Base-by-base conservation (phyloP, 2,797 vertebrate genomes). In the Tiaroga cobitis region DNA sequence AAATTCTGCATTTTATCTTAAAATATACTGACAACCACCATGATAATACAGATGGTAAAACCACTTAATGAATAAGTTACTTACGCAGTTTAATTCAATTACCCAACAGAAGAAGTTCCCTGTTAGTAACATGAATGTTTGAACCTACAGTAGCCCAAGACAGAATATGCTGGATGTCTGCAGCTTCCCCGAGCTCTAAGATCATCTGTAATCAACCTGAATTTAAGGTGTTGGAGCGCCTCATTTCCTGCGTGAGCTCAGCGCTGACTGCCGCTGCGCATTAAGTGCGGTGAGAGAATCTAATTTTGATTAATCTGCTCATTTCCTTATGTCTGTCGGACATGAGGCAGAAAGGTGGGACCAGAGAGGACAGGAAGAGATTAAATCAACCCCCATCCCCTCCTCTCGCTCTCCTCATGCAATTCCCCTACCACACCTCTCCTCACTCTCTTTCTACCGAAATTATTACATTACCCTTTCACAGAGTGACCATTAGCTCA, bases 391-490 rank as follows among this genome's bases (percentile, higher is more conserved):
- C 91, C 89, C 86, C 92, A 90, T 92, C 43, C 92, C 2, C 88
- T 91, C 83, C 89, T 92, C 91, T 90, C 87, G 89, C 91, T 90
- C 88, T 91, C 86, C 86, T 89, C 92, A 91, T 83, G 87, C 82
- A 54, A 61, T 70, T 80, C 82, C 59, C 80, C 80, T 72, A 93
- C 89, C 91, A 91, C 89, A 85, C 89, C 88, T 88, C 86, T 85
- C 63, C 54, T 34, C 79, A 82, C 73, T 84, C 77, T 51, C 78
- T 67, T 85, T 85, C 46, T 93, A 92, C 85, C 85, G 89, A 93
- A 94, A 94, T 90, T 89, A 95, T 95, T 95, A 91, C 92, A 94
- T 95, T 95, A 95, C 92, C 92, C 90, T 89, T 94, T 91, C 91
- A 91, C 90, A 90, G 93, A 88, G 92, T 92, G 93, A 92, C 92